These are phyloP conservation scores for Phenganax stokvisi DNA, from an alignment of 92 coral and sea anemone genomes.

Conservation along the genomic window DNA sequence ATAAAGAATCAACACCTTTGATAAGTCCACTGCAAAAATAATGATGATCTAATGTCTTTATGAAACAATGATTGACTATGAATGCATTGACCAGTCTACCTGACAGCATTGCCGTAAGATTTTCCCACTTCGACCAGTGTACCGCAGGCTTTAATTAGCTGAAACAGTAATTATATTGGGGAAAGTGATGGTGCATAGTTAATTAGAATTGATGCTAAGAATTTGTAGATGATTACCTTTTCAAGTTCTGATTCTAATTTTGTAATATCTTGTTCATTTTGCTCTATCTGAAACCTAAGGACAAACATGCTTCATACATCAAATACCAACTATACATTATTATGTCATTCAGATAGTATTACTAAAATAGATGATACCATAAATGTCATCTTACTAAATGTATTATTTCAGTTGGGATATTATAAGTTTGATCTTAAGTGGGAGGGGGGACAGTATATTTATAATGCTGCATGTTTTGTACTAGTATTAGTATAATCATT, in stretches of 20 bases:
- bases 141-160: conserved; percentile 84
- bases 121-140: conserved; percentile 87
- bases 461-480: too few species aligned
- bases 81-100: conserved; percentile 42
- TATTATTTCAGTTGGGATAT: too few species aligned
- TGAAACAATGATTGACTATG: background rate
- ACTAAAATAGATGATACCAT: background rate
- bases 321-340: background rate
- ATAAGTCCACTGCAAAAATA: conserved; percentile 62
- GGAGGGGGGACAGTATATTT: too few species aligned
- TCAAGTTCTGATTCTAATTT: conserved; percentile 72
- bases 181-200: background rate
- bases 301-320: background rate
- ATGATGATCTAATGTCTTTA: too few species aligned
- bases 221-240: conserved; percentile 48
- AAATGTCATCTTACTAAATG: too few species aligned
- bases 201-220: background rate
- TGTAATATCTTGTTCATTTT: conserved; percentile 86
- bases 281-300: conserved; percentile 78
- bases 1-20: conserved; percentile 65
- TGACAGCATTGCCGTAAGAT: conserved; percentile 60
- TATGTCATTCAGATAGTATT: background rate
- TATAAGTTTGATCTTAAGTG: too few species aligned
- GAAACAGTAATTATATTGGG: background rate
- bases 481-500: too few species aligned